phyloP scores from a whole-genome alignment of 2,797 vertebrate species.

The Cuniculus paca region DNA sequence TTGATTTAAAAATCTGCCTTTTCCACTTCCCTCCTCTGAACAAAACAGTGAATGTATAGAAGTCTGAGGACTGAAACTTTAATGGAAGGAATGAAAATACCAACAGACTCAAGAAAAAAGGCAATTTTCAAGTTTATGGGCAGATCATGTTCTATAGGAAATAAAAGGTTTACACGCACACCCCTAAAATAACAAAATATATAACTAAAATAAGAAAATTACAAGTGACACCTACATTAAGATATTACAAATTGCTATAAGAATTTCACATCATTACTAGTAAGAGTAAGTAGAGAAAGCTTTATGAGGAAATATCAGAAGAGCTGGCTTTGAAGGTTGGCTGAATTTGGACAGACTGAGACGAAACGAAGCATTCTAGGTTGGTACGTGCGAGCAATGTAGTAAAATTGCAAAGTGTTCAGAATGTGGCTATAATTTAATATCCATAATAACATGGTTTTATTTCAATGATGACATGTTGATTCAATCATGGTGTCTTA shows the following conservation, averaged over 20 bases:
- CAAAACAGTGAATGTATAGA: background rate
- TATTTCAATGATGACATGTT: conserved; percentile 52
- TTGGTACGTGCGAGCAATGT: background rate
- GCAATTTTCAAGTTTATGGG: background rate
- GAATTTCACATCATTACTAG: conserved; percentile 16
- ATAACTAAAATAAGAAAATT: conserved; percentile 34
- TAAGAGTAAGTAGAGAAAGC: background rate
- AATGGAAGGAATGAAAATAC: background rate
- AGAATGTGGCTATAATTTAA: background rate
- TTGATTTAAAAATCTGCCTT: background rate
- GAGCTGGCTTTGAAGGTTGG: conserved; percentile 4
- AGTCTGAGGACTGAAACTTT: background rate
- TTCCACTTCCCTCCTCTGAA: background rate
- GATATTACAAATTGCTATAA: background rate
- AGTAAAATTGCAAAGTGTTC: conserved; percentile 20
- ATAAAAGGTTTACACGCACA: background rate
- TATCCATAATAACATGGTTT: conserved; percentile 1
- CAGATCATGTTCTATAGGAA: background rate
- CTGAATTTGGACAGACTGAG: conserved; percentile 16
- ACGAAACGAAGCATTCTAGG: conserved; percentile 35
- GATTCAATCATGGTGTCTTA: background rate
- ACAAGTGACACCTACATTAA: background rate
- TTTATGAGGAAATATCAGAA: conserved; percentile 54
- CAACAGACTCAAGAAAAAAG: conserved; percentile 22
- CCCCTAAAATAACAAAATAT: background rate